These are phyloP conservation scores for Rhagonycha fulva DNA, from an alignment of 2,888 invertebrate genomes.

Conservation along the genomic window DNA sequence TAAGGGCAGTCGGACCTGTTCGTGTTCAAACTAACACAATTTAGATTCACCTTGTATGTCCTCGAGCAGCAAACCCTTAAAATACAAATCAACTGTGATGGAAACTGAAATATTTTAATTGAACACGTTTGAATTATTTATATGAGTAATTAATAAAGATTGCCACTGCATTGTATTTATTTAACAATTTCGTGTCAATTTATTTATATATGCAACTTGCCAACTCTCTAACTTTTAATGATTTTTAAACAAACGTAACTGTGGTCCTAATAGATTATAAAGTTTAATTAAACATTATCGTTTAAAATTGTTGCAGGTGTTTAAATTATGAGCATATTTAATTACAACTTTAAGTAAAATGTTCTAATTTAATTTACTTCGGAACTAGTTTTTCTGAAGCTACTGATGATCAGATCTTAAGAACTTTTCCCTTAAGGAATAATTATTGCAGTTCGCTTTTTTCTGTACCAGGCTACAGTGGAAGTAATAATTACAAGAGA, in stretches of 20 bases:
- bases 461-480: too few relatives aligned
- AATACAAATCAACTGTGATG: background rate
- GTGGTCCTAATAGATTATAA: background rate
- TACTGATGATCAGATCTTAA: background rate
- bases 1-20: constrained; percentile 25
- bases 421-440: background rate
- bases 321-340: constrained; percentile 2
- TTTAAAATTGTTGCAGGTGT: background rate
- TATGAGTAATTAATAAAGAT: background rate
- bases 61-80: background rate
- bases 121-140: background rate
- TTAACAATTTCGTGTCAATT: background rate
- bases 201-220: background rate
- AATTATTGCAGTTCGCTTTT: background rate
- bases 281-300: constrained; percentile 1
- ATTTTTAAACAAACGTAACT: background rate
- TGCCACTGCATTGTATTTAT: background rate
- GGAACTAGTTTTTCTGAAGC: background rate
- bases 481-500: background rate
- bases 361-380: background rate
- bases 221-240: background rate
- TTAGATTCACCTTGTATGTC: constrained; percentile 18
- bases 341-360: background rate
- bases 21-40: constrained; percentile 13
- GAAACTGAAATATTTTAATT: background rate